A percentile compares a stretch with the other conserved stretches of the same genome.
Evolutionary conservation across 2,888 invertebrate genomes (phyloP).

Genomic region (Rotaria macrura): DNA sequence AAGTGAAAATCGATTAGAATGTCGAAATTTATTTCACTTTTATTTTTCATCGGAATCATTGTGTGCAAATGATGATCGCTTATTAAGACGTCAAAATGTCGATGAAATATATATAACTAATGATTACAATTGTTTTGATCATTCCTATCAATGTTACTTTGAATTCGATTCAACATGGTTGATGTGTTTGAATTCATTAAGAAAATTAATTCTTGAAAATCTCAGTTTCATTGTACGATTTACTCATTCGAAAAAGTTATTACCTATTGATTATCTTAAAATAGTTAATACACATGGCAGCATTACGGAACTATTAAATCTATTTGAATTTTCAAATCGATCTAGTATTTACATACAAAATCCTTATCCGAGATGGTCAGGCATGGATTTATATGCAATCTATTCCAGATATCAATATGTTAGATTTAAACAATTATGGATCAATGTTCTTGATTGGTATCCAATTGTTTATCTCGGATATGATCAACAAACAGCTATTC

Average conservation of each 20-base stretch:
- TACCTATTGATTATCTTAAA: slow-evolving; percentile 16
- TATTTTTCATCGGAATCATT: neutral
- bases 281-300: neutral
- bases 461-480: neutral
- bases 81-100: neutral
- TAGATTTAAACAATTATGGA: slow-evolving; percentile 2
- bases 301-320: neutral
- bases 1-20: neutral
- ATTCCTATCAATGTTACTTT: neutral
- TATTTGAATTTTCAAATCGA: neutral
- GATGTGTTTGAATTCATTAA: neutral
- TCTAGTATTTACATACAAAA: slow-evolving; percentile 13
- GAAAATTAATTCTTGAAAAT: neutral
- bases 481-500: neutral
- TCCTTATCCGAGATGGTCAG: neutral
- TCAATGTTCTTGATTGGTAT: slow-evolving; percentile 7
- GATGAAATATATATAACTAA: neutral
- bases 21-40: slow-evolving; percentile 6
- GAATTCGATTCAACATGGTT: slow-evolving; percentile 1
- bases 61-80: neutral
- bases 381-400: neutral
- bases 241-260: neutral
- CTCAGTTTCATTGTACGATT: neutral
- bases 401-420: neutral
- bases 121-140: slow-evolving; percentile 21